Percentiles rank a stretch among this genome's conserved stretches.
Evolutionary conservation across 1,140 invertebrate genomes (phyloP).

Genomic region (Drosophila triauraria): DNA sequence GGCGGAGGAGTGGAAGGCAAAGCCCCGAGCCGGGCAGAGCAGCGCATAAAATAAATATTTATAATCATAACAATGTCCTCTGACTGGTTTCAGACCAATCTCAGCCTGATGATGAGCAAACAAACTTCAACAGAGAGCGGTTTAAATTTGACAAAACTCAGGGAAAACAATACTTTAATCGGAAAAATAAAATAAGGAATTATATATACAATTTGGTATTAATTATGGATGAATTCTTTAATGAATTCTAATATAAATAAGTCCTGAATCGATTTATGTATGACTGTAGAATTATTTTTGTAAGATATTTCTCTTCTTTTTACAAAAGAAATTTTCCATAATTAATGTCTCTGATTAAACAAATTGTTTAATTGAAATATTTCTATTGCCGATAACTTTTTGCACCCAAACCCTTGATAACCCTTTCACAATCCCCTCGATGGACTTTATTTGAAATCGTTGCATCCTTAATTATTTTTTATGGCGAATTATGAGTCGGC

Average conservation of each 20-base stretch:
- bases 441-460: neutral
- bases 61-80: constrained; percentile 74
- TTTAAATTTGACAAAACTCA: neutral
- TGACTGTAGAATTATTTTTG: neutral
- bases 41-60: constrained; percentile 78
- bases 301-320: neutral
- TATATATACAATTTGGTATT: neutral
- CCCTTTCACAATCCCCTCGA: neutral
- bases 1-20: constrained; percentile 26
- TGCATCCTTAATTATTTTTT: neutral
- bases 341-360: neutral
- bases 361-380: accelerated
- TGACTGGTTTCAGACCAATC: constrained; percentile 32
- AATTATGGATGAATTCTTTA: neutral
- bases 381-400: neutral
- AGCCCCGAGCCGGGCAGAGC: constrained; percentile 27
- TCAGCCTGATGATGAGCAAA: constrained; percentile 51
- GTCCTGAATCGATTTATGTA: too few relatives aligned
- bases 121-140: neutral
- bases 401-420: too few relatives aligned
- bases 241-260: neutral
- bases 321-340: too few relatives aligned
- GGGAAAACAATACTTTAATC: neutral
- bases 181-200: too few relatives aligned
- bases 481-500: neutral